Percentiles rank a stretch among this genome's conserved stretches.
Evolutionary conservation across 2,888 invertebrate genomes (phyloP).

Genomic region (Drosophila kambysellisi): DNA sequence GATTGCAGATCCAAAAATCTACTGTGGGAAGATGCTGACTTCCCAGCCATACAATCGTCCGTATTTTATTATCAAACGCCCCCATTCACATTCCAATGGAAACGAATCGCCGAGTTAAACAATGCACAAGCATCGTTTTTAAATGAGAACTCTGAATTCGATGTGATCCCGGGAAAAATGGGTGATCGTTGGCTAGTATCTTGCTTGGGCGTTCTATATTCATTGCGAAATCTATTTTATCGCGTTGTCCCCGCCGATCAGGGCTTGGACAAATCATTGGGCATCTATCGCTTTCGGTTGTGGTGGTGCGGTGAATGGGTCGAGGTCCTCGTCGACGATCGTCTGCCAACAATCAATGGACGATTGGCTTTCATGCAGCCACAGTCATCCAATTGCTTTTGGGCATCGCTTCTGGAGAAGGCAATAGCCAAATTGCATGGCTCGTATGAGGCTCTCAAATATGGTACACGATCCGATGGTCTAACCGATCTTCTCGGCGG

Average conservation of each 20-base stretch:
- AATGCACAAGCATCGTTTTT: conserved; percentile 86
- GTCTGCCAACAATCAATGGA: conserved; percentile 94
- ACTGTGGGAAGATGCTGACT: conserved; percentile 96
- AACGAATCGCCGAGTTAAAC: conserved; percentile 89
- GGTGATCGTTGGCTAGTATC: conserved; percentile 97
- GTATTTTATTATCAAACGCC: conserved; percentile 97
- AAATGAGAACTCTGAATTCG: conserved; percentile 89
- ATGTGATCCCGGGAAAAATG: conserved; percentile 94
- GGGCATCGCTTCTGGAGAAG: conserved; percentile 96
- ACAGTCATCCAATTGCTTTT: conserved; percentile 92
- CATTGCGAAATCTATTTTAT: conserved; percentile 95
- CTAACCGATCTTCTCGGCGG: conserved; percentile 95
- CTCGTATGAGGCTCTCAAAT: conserved; percentile 96
- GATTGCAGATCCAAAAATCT: conserved; percentile 92
- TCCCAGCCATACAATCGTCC: conserved; percentile 94
- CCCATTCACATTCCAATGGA: conserved; percentile 97
- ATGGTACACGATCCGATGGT: conserved; percentile 95
- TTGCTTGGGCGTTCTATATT: conserved; percentile 93
- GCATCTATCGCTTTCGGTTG: conserved; percentile 94
- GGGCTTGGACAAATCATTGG: conserved; percentile 90
- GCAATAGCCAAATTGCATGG: conserved; percentile 98
- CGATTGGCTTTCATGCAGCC: conserved; percentile 94
- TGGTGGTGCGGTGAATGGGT: conserved; percentile 98
- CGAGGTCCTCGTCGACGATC: conserved; percentile 95
- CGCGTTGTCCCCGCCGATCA: conserved; percentile 96